Conservation (phyloP, 2,888 invertebrate genomes). For the Abscondita cerata region DNA sequence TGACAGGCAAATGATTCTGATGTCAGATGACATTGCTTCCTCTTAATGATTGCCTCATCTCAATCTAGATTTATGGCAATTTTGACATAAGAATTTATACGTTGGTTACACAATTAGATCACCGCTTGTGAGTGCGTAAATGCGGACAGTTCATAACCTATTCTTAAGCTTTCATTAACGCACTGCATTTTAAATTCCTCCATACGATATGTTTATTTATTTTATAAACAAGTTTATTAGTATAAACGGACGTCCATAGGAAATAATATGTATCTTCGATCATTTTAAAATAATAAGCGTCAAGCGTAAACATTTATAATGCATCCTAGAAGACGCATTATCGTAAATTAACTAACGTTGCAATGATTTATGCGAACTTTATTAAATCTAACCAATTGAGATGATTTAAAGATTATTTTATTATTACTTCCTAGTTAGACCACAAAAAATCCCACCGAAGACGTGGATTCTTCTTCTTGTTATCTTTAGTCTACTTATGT, state of each 20-base stretch:
- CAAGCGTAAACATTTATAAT: too few relatives aligned
- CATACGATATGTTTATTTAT: background rate
- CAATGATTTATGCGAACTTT: constrained; percentile 10
- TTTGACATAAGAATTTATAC: constrained; percentile 28
- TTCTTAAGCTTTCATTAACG: constrained; percentile 3
- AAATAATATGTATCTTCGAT: too few relatives aligned
- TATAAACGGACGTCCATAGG: too few relatives aligned
- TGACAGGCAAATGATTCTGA: constrained; percentile 18
- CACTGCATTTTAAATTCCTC: constrained; percentile 5
- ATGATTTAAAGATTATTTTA: background rate
- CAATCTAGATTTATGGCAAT: constrained; percentile 31
- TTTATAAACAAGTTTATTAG: background rate
- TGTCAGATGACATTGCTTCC: constrained; percentile 9
- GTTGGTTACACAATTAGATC: constrained; percentile 18
- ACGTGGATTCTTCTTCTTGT: background rate
- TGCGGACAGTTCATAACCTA: background rate
- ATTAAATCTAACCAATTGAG: background rate
- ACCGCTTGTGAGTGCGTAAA: background rate
- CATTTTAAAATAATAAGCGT: too few relatives aligned
- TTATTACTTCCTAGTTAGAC: constrained; percentile 7
- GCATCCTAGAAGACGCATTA: too few relatives aligned
- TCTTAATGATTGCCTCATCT: constrained; percentile 17
- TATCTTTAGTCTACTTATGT: background rate
- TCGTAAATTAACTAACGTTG: background rate
- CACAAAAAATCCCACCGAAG: background rate